Conservation (phyloP, 2,888 invertebrate species). For the Dolomedes plantarius region DNA sequence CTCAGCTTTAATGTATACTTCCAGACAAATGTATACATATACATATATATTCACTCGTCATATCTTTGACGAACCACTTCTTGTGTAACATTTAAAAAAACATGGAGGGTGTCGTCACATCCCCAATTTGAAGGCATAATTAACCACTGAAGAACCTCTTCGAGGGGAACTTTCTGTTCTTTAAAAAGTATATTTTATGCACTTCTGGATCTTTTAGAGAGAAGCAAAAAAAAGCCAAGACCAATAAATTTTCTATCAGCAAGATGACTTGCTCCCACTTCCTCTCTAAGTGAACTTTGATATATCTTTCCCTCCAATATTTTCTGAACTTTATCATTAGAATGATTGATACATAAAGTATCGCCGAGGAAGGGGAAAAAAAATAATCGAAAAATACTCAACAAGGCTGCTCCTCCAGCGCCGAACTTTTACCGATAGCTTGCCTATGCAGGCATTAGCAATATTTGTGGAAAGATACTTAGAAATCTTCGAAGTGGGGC, state of each 20-base stretch:
- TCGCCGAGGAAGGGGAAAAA: background rate
- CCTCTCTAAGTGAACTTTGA: conserved; percentile 7
- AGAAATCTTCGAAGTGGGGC: background rate
- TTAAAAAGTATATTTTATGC: too few relatives aligned
- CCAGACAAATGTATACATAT: too few relatives aligned
- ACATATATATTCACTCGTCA: too few relatives aligned
- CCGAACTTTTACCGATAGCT: conserved; percentile 3
- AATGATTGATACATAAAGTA: conserved; percentile 1
- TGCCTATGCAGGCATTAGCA: background rate
- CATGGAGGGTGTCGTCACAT: too few relatives aligned
- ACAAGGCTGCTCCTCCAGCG: background rate
- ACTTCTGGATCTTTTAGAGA: too few relatives aligned
- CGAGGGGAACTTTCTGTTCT: too few relatives aligned
- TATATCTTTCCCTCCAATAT: conserved; percentile 7
- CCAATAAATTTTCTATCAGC: conserved; percentile 16
- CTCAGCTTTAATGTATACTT: too few relatives aligned
- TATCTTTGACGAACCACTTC: too few relatives aligned
- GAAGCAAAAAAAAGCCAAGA: background rate
- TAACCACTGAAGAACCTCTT: too few relatives aligned
- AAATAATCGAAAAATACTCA: background rate
- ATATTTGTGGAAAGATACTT: conserved; percentile 11
- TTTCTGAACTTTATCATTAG: conserved; percentile 16
- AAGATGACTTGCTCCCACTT: conserved; percentile 8
- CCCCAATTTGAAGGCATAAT: too few relatives aligned
- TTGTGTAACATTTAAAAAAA: too few relatives aligned